phyloP scores from a whole-genome alignment of 2,888 invertebrate species.

The Synergus gifuensis region DNA sequence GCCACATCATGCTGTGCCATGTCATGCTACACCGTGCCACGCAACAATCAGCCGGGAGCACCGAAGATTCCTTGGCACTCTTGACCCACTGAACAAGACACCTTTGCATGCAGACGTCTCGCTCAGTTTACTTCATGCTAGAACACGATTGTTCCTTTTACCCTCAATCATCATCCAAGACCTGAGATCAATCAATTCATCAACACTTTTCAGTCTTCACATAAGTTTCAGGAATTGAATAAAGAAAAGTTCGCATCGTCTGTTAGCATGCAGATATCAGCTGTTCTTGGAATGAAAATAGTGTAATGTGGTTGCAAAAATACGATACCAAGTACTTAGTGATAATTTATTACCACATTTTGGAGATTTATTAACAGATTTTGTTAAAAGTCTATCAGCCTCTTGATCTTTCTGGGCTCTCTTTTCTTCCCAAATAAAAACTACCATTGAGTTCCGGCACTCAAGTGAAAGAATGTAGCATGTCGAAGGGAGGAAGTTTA shows the following conservation, averaged over 20 bases:
- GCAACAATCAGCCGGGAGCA: slow-evolving; percentile 69
- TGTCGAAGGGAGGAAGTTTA: slow-evolving; percentile 37
- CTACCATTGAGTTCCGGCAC: neutral
- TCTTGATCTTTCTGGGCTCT: neutral
- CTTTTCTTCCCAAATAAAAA: neutral
- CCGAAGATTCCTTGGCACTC: slow-evolving; percentile 72
- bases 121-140: slow-evolving; percentile 60
- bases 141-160: slow-evolving; percentile 27
- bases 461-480: slow-evolving; percentile 16
- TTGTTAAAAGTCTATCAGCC: neutral
- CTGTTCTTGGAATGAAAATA: too few relatives aligned
- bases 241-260: too few relatives aligned
- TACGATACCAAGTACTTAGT: too few relatives aligned
- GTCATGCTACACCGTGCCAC: slow-evolving; percentile 59
- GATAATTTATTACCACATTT: too few relatives aligned
- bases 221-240: too few relatives aligned
- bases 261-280: too few relatives aligned
- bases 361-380: neutral
- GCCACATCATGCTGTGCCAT: slow-evolving; percentile 57
- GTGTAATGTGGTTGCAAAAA: too few relatives aligned
- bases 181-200: neutral
- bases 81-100: slow-evolving; percentile 76
- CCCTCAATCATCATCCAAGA: neutral
- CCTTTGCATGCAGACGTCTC: slow-evolving; percentile 69
- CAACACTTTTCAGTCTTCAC: neutral